Base-by-base conservation (phyloP, 1,140 invertebrate species). In the Drosophila rufa region DNA sequence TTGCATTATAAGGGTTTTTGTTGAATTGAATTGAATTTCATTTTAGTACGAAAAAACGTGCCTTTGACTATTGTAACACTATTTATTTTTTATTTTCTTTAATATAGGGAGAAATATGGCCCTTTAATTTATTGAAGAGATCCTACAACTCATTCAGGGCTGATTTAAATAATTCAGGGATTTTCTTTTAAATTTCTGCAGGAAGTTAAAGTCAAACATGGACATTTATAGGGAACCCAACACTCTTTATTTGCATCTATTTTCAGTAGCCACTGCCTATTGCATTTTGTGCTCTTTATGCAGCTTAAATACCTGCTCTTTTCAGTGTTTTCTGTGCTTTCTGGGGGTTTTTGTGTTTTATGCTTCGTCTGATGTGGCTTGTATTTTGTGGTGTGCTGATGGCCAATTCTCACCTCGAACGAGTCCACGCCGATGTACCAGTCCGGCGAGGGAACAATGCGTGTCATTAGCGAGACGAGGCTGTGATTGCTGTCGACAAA, bases 401-500 rank as follows among this genome's bases (percentile, higher is more conserved):
- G 15, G 51, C 30, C n/a, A 56, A 56, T 56, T 40, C 78, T 80
- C 62, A 93, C 92, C 92, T 97, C 95, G 83, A 99, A 96, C 65
- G 96, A 97, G 93, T 98, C 97, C n/a, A 99, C 95, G 48, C 99
- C 99, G 46, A 99, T 96, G 93, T 99, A 99, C 99, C 99, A 99
- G 94, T 99, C 98, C 0, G 99, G 99, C 38, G 98, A 99, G 15
- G 99, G 99, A 70, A 98, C 95, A 93, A 98, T 97, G 75, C 96
- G 94, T 7, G 96, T 95, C 94, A 98, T 97, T 83, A 98, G 94
- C 36, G 97, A 98, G 56, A 98, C 96, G 95, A 98, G 93, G 53
- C 97, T 97, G 94, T 98, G 97, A 93, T 97, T 97, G 62, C 97
- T 97, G 92, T 98, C 97, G n/a, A 97, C 95, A 91, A 98, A 97